Percentiles rank a stretch among this genome's conserved stretches.
Evolutionary conservation across 2,888 invertebrate species (phyloP).

Genomic region (Adelognathus sp.): DNA sequence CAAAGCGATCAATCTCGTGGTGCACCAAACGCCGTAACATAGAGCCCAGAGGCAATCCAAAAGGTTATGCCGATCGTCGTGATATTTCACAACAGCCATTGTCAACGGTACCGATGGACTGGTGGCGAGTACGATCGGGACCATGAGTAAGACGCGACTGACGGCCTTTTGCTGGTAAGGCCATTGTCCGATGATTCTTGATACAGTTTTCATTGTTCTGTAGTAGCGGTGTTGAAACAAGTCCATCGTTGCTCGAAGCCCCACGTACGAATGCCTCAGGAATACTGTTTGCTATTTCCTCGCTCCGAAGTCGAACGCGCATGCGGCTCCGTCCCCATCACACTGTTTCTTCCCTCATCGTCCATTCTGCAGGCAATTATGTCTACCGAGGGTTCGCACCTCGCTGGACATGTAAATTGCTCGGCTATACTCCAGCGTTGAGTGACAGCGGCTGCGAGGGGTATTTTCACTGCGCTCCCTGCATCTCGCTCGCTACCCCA

Average conservation of each 20-base stretch:
- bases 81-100: neutral
- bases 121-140: neutral
- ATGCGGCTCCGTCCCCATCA: neutral
- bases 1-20: slow-evolving; percentile 16
- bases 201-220: slow-evolving; percentile 41
- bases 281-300: too few species aligned
- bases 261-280: neutral
- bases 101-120: slow-evolving; percentile 17
- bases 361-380: neutral
- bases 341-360: neutral
- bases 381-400: neutral
- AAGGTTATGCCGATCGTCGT: slow-evolving; percentile 14
- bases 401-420: neutral
- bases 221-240: too few species aligned
- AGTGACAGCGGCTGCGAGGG: neutral
- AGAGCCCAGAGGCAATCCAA: slow-evolving; percentile 13
- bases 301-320: neutral
- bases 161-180: slow-evolving; percentile 17
- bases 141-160: neutral
- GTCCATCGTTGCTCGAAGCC: neutral
- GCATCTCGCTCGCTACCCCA: too few species aligned
- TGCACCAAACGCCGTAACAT: neutral
- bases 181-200: slow-evolving; percentile 39
- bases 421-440: neutral
- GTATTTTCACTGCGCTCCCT: too few species aligned